phyloP scores from a whole-genome alignment of 2,797 vertebrate species.

The Sus cebifrons region DNA sequence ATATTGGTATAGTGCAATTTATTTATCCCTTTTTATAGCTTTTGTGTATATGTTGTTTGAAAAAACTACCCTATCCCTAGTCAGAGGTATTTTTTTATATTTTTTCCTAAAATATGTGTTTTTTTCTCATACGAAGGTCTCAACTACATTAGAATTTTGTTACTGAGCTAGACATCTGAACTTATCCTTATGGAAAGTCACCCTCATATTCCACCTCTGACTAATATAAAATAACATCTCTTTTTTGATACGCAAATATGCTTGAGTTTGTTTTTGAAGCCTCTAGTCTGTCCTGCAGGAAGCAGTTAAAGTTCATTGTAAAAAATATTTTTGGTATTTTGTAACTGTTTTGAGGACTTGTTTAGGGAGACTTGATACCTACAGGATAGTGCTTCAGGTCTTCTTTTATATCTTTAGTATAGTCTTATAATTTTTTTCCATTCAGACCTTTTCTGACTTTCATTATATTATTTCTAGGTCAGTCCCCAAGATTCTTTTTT shows the following conservation, averaged over 20 bases:
- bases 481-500: not conserved
- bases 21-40: not conserved
- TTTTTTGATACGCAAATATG: not conserved
- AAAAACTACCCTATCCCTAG: not conserved
- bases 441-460: not conserved
- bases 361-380: not conserved
- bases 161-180: not conserved
- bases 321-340: not conserved
- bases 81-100: not conserved
- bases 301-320: not conserved
- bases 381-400: not conserved
- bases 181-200: not conserved
- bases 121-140: not conserved
- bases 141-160: not conserved
- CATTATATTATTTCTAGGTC: not conserved
- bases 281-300: not conserved
- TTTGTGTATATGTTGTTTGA: not conserved
- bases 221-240: not conserved
- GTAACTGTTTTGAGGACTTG: not conserved
- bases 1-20: not conserved
- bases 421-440: not conserved
- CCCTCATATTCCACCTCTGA: not conserved
- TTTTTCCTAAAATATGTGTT: not conserved
- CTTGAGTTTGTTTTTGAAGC: not conserved
- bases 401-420: not conserved